Conservation (phyloP, 2,888 invertebrate species). For the Ectobius pallidus region DNA sequence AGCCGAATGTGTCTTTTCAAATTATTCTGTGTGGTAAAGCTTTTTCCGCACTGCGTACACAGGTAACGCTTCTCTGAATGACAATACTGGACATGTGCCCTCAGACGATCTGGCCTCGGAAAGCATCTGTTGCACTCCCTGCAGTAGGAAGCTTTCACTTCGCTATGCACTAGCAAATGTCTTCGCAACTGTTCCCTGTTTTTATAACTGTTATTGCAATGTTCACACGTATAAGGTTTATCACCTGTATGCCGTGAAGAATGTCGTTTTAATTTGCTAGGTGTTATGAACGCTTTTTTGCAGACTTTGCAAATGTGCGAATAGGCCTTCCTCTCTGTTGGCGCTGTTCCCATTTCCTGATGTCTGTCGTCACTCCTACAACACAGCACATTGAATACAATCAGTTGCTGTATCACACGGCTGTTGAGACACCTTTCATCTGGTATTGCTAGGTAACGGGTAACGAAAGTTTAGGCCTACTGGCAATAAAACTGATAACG, state of each 20-base stretch:
- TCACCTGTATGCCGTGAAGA: conserved; percentile 10
- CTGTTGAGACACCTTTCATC: too few species aligned
- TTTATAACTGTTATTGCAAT: not conserved
- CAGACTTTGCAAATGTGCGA: not conserved
- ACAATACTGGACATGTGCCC: not conserved
- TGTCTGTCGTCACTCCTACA: too few species aligned
- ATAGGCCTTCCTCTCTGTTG: not conserved
- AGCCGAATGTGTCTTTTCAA: not conserved
- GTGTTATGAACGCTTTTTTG: conserved; percentile 1
- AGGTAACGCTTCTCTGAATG: not conserved
- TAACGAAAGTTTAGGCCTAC: too few species aligned
- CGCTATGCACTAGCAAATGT: conserved; percentile 8
- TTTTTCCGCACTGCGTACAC: conserved; percentile 4
- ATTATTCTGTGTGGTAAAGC: not conserved
- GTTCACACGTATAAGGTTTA: conserved; percentile 13
- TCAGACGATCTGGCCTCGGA: not conserved
- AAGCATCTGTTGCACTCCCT: not conserved
- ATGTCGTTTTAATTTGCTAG: conserved; percentile 13
- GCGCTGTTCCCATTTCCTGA: too few species aligned
- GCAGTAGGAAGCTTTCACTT: not conserved
- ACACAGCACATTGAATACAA: too few species aligned
- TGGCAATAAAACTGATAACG: too few species aligned
- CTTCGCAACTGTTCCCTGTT: not conserved
- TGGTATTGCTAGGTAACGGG: too few species aligned
- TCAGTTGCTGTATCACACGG: too few species aligned